Percentiles rank a stretch among this genome's conserved stretches.
phyloP scores from a whole-genome alignment of 2,888 invertebrate species.

The Hydroisotoma schaefferi region DNA sequence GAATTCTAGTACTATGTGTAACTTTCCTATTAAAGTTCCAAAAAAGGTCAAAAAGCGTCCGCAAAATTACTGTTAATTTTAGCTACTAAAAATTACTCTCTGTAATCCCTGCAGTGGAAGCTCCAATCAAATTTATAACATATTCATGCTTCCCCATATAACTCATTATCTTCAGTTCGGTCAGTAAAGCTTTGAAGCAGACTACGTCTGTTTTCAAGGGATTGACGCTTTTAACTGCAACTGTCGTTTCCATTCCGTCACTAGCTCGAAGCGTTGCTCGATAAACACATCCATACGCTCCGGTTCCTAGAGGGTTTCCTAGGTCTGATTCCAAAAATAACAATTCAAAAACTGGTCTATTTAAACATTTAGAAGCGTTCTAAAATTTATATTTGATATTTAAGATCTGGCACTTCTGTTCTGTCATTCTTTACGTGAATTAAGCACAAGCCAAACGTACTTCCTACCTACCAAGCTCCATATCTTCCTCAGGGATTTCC shows the following conservation, averaged over 20 bases:
- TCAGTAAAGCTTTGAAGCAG: constrained; percentile 28
- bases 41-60: neutral
- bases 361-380: too few species aligned
- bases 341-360: neutral
- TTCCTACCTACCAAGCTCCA: constrained; percentile 15
- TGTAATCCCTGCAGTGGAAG: constrained; percentile 23
- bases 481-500: constrained; percentile 14
- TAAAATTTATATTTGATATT: neutral
- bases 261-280: constrained; percentile 1
- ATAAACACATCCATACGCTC: constrained; percentile 28
- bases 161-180: constrained; percentile 34
- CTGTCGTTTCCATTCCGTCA: constrained; percentile 3
- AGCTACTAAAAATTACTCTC: constrained; percentile 6
- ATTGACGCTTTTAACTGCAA: constrained; percentile 29
- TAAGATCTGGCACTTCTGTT: neutral
- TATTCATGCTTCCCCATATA: constrained; percentile 29
- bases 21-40: constrained; percentile 18
- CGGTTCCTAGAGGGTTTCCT: constrained; percentile 18
- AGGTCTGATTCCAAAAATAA: constrained; percentile 3
- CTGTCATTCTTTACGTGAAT: neutral
- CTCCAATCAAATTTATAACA: constrained; percentile 27
- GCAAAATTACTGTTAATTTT: neutral
- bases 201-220: constrained; percentile 16
- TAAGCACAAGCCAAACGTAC: neutral
- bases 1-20: constrained; percentile 27